These are phyloP conservation scores for Fragum fragum DNA, from an alignment of 2,888 invertebrate genomes.

Conservation along the genomic window DNA sequence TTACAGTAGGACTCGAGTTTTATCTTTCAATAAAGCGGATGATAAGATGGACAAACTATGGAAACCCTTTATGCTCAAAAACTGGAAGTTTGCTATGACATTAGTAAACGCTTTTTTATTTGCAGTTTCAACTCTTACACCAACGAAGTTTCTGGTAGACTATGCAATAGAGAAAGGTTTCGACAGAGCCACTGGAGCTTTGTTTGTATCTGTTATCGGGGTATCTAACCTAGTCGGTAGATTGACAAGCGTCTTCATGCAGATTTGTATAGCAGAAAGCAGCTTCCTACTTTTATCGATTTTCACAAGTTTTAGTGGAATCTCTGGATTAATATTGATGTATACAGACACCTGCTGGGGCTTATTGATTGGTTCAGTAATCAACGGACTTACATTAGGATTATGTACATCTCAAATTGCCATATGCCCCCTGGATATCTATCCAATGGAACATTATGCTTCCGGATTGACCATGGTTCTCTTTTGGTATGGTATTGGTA, in stretches of 20 bases:
- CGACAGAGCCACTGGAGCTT: background rate
- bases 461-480: background rate
- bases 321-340: background rate
- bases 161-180: background rate
- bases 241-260: background rate
- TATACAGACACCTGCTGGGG: background rate
- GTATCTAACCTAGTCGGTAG: background rate
- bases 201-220: background rate
- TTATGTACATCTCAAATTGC: background rate
- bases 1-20: background rate
- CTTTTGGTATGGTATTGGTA: background rate
- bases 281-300: background rate
- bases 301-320: background rate
- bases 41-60: background rate
- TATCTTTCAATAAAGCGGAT: background rate
- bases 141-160: background rate
- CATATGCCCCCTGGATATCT: background rate
- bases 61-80: background rate
- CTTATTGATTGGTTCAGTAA: background rate
- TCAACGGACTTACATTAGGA: background rate
- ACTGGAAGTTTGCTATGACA: background rate
- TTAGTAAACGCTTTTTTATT: background rate
- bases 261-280: background rate
- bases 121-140: background rate
- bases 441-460: background rate